Evolutionary conservation across 2,113 vertebrate genomes (phyloP).

Genomic region (Athene noctua): DNA sequence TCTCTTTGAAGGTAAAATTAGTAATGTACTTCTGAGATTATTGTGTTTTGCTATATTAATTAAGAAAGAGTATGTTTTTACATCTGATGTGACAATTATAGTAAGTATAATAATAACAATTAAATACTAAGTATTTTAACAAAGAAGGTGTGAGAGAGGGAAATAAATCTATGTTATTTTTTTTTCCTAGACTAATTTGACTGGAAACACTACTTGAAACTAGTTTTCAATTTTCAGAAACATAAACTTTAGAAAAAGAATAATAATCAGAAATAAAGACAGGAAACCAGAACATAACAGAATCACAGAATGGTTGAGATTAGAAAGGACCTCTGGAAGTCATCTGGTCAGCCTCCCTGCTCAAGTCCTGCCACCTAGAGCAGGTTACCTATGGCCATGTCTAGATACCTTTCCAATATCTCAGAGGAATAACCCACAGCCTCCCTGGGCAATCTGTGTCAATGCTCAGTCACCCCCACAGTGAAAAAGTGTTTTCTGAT

Average conservation of each 20-base stretch:
- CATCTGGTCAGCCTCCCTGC: background rate
- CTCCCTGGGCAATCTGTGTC: background rate
- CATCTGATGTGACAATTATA: background rate
- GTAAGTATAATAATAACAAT: background rate
- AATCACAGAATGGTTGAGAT: background rate
- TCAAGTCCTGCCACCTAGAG: background rate
- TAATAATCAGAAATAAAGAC: background rate
- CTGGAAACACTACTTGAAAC: background rate
- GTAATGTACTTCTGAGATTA: background rate
- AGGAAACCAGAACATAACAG: background rate
- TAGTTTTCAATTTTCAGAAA: background rate
- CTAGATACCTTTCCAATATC: background rate
- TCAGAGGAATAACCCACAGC: background rate
- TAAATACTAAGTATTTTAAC: background rate
- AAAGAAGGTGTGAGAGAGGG: background rate
- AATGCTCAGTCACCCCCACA: accelerated
- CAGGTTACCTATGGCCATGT: background rate
- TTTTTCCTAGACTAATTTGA: background rate
- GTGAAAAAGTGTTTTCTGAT: background rate
- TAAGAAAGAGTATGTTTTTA: background rate
- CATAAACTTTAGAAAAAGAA: background rate
- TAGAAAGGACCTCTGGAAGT: background rate
- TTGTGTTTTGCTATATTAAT: background rate
- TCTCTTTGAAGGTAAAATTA: background rate
- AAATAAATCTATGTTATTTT: background rate